Conservation (phyloP, 2,113 vertebrate species). For the Sigmodon hispidus region DNA sequence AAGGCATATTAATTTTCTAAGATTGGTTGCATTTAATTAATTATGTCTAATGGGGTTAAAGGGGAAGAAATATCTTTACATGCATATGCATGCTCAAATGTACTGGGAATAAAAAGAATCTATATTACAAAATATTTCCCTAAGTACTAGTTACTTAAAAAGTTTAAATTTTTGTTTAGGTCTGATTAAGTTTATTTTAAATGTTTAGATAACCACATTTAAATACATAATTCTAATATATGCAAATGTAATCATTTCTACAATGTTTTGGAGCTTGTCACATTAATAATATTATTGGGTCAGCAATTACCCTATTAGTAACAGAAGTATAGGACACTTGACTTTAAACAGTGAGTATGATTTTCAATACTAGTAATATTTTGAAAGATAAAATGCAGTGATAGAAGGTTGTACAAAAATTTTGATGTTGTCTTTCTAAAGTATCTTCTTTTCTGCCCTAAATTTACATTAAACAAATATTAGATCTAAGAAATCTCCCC, state of each 20-base stretch:
- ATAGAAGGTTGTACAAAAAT: neutral
- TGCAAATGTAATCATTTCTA: constrained; percentile 3
- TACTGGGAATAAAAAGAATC: constrained; percentile 6
- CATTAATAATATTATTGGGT: neutral
- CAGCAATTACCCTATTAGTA: neutral
- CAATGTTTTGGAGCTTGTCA: neutral
- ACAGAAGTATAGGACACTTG: neutral
- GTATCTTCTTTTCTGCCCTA: neutral
- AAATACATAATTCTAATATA: constrained; percentile 10
- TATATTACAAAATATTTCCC: neutral
- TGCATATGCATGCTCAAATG: constrained; percentile 11
- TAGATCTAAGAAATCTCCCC: fast-evolving
- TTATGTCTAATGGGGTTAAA: constrained; percentile 26
- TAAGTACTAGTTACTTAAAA: neutral
- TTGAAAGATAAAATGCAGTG: neutral
- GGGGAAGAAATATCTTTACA: constrained; percentile 42
- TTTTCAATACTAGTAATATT: neutral
- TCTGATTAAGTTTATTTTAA: neutral
- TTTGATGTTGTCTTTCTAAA: neutral
- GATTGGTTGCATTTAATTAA: constrained; percentile 52
- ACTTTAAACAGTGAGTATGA: constrained; percentile 2
- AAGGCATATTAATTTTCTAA: constrained; percentile 28
- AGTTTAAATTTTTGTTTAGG: neutral
- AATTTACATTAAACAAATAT: neutral
- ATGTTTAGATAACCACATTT: constrained; percentile 15